Evolutionary conservation across 2,888 invertebrate species (phyloP).

Genomic region (Leptinotarsa juncta): DNA sequence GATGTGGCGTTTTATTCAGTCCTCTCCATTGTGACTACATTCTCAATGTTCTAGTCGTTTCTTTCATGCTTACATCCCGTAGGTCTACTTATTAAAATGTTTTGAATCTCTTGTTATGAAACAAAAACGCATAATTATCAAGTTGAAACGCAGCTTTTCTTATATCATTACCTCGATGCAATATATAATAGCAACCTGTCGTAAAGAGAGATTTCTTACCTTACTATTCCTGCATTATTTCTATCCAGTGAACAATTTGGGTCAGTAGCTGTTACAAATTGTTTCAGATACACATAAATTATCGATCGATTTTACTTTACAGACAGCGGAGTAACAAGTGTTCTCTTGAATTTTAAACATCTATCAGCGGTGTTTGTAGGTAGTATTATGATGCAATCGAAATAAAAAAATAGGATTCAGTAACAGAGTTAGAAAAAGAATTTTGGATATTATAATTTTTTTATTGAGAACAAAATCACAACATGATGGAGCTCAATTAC

Average conservation of each 20-base stretch:
- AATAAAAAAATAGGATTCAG: neutral
- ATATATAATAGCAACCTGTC: constrained; percentile 32
- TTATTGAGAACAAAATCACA: no score
- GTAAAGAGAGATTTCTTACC: constrained; percentile 1
- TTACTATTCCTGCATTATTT: constrained; percentile 11
- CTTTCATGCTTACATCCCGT: constrained; percentile 34
- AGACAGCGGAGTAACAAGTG: neutral
- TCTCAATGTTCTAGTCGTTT: constrained; percentile 27
- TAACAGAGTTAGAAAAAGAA: no score
- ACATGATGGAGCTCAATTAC: no score
- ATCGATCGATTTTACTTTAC: neutral
- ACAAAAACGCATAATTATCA: constrained; percentile 24
- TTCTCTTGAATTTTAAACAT: neutral
- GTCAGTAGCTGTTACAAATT: constrained; percentile 38
- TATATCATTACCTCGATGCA: constrained; percentile 29
- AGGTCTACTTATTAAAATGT: constrained; percentile 43
- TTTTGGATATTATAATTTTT: no score
- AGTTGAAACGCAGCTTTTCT: constrained; percentile 24
- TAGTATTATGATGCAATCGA: neutral
- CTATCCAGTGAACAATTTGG: constrained; percentile 29
- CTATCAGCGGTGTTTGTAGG: neutral
- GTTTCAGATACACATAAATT: constrained; percentile 27
- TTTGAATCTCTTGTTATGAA: constrained; percentile 40
- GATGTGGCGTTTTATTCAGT: constrained; percentile 33
- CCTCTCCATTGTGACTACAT: constrained; percentile 20